Evolutionary conservation across 2,113 vertebrate genomes (phyloP), one percentile per base, ranked within the genome.

Genomic region (Pipra filicauda): DNA sequence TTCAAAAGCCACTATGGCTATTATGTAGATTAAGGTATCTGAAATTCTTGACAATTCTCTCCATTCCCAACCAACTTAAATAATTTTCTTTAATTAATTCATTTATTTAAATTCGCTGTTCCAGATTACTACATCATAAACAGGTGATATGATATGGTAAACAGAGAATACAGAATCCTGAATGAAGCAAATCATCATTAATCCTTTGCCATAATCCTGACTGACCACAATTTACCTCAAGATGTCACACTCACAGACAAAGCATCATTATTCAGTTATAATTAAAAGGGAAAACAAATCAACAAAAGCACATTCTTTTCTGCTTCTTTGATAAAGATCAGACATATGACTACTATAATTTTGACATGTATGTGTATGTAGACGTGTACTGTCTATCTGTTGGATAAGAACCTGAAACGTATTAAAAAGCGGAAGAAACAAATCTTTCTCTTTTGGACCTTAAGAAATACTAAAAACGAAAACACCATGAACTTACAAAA

Each of bases 11-110:
- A 58, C 18, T 71, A 17, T 43, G 28, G 15, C 39, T 84, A 64
- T 44, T 7, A 49, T 2, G 26, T 22, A 59, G 17, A 46, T 28
- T 12, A 52, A 44, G 0, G 7, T 39, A 39, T 48, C 39, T 69
- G 30, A 88, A 82, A 65, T 69, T 51, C 17, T 44, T 76, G 54
- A 90, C n/a, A 85, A 57, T 54, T 61, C 41, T 93, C 46, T 96
- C 90, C 64, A 88, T 93, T 93, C 69, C 70, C 70, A 58, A 72
- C 37, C 86, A 93, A 80, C 18, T 88, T 37, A 69, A 59, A 57
- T 43, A 89, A 75, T 51, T 62, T 66, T 54, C 12, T 8, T 91
- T 67, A 44, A 23, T 12, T 51, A 46, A 27, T 30, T 70, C 2
- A 4, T 22, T 73, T 73, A 15, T 43, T 69, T 67, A 6, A 75